A percentile compares a stretch with the other conserved stretches of the same genome.
phyloP scores from a whole-genome alignment of 1,140 invertebrate species.

The Caenorhabditis briggsae region DNA sequence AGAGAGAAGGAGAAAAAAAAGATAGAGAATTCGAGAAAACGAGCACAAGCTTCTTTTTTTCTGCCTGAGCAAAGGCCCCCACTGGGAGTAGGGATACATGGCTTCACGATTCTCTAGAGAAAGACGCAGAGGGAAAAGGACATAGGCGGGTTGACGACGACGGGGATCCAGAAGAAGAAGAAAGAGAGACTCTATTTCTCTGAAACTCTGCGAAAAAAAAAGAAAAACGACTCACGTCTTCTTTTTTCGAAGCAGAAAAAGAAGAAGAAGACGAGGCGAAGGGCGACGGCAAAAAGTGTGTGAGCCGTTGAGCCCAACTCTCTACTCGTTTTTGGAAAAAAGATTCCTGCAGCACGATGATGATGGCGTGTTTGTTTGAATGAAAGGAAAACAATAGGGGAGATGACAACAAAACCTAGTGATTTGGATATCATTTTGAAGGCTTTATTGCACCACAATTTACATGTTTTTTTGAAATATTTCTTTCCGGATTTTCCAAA shows the following conservation, averaged over 20 bases:
- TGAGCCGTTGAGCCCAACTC: conserved; percentile 6
- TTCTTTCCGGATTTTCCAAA: background rate
- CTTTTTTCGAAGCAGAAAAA: conserved; percentile 9
- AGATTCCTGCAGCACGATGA: background rate
- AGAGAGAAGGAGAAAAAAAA: conserved; percentile 15
- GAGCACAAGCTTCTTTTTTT: conserved; percentile 41
- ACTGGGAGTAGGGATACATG: conserved; percentile 44
- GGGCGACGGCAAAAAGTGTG: conserved; percentile 22
- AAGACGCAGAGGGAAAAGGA: conserved; percentile 44
- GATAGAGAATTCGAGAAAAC: conserved; percentile 15
- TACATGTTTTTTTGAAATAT: background rate
- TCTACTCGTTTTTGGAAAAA: conserved; percentile 18
- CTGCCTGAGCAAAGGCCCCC: conserved; percentile 18
- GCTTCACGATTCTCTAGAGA: conserved; percentile 29
- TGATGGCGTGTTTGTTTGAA: background rate
- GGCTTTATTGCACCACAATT: background rate
- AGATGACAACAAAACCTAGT: background rate
- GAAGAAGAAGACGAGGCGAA: conserved; percentile 25
- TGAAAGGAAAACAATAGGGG: background rate
- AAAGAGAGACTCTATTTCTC: conserved; percentile 42
- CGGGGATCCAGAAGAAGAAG: conserved; percentile 24
- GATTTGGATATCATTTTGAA: background rate
- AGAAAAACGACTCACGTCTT: conserved; percentile 31
- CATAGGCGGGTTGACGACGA: conserved; percentile 27
- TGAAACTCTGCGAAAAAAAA: conserved; percentile 19